Evolutionary conservation across 1,140 invertebrate genomes (phyloP), one percentile per base, ranked within the genome.

Genomic region (Caenorhabditis tropicalis): DNA sequence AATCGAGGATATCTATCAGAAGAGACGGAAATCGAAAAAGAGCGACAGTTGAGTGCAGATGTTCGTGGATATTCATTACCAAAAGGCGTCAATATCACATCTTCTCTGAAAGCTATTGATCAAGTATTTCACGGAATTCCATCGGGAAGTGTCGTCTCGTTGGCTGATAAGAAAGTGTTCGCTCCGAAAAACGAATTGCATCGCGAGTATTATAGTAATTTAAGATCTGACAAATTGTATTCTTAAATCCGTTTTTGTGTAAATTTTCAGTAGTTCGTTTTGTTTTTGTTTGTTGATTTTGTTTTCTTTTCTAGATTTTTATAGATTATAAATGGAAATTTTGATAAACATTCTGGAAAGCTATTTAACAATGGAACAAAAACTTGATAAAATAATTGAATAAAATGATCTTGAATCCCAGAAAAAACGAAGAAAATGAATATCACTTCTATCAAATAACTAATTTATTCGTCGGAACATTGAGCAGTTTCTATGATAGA

Each of bases 121-220:
- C 88, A 80, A 65, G 82, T 91, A 19, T 90, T 90, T 53, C 51
- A 87, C 21, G 89, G 89, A 21, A 49, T 90, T 27, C 82, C 89
- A 36, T 82, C 89, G 1, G 89, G 89, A 60, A 81, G 85, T 9
- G 51, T 90, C 12, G 90, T 90, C 49, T 88, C 87, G 48, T 79
- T 90, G 29, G 86, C 84, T 48, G 89, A 90, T 80, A 48, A 83
- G 33, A 90, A 91, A 60, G 87, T 90, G 16, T 90, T 89, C 82
- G 86, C 83, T n/a, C 89, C 89, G n/a, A 91, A 43, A 24, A 74
- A 74, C 27, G 65, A 82, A 12, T 58, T 49, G 15, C 79, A 87
- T 46, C 43, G 80, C 21, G 85, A 87, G 46, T 87, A 82, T 84
- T 88, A 88, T 58, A 80, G 65, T 43, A 24, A 29, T 1, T 36